A percentile compares a stretch with the other conserved stretches of the same genome.
Evolutionary conservation across 2,797 vertebrate genomes (phyloP).

Genomic region (Saxicola maurus): DNA sequence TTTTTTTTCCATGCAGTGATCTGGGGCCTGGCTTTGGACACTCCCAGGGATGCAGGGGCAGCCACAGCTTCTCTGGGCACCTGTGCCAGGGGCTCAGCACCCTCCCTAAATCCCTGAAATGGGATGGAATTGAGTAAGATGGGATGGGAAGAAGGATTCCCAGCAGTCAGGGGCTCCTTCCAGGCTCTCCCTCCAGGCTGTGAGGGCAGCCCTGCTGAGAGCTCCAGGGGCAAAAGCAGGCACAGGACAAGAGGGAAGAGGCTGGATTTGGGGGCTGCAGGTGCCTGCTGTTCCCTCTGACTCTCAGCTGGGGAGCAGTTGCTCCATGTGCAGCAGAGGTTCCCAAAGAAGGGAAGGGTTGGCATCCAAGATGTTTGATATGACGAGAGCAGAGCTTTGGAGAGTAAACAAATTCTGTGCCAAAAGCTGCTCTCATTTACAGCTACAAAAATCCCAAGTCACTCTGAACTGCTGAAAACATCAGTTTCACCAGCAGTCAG

Average conservation of each 20-base stretch:
- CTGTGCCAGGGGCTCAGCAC: neutral
- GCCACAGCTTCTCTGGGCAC: neutral
- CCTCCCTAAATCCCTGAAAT: neutral
- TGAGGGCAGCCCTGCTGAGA: neutral
- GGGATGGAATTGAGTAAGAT: neutral
- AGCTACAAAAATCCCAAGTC: slow-evolving; percentile 25
- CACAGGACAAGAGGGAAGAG: neutral
- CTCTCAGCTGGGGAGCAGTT: neutral
- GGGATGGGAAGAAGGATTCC: neutral
- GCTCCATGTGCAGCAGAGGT: neutral
- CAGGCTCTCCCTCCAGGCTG: neutral
- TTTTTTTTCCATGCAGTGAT: neutral
- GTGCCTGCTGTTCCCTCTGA: neutral
- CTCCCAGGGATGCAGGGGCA: neutral
- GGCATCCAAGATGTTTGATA: neutral
- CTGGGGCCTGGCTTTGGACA: neutral
- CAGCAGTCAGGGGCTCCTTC: rapidly evolving
- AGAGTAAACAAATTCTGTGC: slow-evolving; percentile 16
- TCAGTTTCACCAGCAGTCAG: neutral
- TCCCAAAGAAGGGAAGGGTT: neutral
- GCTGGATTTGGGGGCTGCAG: neutral
- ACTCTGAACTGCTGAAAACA: neutral
- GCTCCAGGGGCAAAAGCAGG: neutral
- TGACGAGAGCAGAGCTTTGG: neutral
- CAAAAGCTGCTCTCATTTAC: slow-evolving; percentile 31